phyloP scores from a whole-genome alignment of 2,797 vertebrate species.

The Halcyon chelicuti region DNA sequence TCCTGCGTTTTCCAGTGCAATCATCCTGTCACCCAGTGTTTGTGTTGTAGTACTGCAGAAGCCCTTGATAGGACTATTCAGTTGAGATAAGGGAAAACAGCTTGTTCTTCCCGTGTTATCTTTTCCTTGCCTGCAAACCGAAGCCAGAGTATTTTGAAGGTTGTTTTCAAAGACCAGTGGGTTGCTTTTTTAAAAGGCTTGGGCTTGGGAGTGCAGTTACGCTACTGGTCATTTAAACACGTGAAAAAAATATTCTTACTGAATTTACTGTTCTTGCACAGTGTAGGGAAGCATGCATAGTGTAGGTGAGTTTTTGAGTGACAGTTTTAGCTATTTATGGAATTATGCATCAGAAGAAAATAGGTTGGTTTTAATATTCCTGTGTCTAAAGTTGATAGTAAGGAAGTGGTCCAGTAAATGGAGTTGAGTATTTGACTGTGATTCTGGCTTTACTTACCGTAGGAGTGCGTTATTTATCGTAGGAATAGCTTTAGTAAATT shows the following conservation, averaged over 20 bases:
- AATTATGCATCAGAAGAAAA: not conserved
- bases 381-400: not conserved
- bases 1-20: not conserved
- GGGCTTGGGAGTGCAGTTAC: not conserved
- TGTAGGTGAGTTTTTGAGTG: not conserved
- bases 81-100: not conserved
- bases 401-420: not conserved
- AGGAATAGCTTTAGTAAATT: not conserved
- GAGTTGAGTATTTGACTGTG: not conserved
- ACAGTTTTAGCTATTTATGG: not conserved
- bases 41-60: not conserved
- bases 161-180: not conserved
- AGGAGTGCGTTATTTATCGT: not conserved
- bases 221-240: not conserved
- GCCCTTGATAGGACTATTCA: not conserved
- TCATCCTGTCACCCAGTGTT: constrained; percentile 8
- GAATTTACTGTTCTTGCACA: not conserved
- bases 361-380: not conserved
- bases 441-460: not conserved
- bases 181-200: not conserved
- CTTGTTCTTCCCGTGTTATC: not conserved
- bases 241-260: not conserved
- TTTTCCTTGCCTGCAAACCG: not conserved
- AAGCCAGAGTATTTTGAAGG: not conserved
- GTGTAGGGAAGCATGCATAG: not conserved